Base-by-base conservation (phyloP, 1,140 invertebrate genomes). In the Drosophila prosaltans region DNA sequence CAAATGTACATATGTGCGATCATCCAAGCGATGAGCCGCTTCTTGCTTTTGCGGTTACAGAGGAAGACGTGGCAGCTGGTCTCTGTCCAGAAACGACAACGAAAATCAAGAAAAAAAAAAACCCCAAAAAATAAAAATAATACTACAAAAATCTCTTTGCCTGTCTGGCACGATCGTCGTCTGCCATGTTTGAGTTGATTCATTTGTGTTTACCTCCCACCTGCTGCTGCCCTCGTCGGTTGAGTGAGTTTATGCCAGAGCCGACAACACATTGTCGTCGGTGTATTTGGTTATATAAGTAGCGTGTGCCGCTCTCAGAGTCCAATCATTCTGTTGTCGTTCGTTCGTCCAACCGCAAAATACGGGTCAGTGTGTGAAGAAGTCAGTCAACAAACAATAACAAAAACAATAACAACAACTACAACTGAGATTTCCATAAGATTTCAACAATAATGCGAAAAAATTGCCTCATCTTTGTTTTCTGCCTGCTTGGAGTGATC, bases 351-450 rank as follows among this genome's bases (percentile, higher is more conserved):
- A 80, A 85, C 65, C 81, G 71, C 40, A 65, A 86, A 88, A 86
- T 69, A 82, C 82, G 82, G 83, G 79, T 86, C 82, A 86, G 72
- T 85, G 82, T 81, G 82, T 81, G 64, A 85, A 78, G 60, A 32
- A 57, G 48, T 43, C 9, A 58, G 10, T 48, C 26, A 63, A 48
- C 43, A 40, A n/a, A 59, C 43, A 63, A 24, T 10, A 24, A 39
- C 59, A 65, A 67, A 4, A 58, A 16, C 64, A 66, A 57, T 7
- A 39, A 30, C 36, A 55, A 32, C 32, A 54, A 51, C 26, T 45
- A 30, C 16, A 43, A 30, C 7, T 7, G 9, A 48, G 45, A 21
- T 26, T 51, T 36, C 41, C 55, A 57, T 60, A 24, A n/a, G 41
- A 30, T 43, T 40, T 48, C 43, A 66, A 72, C 8, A 80, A 78